Conservation (phyloP, 2,113 vertebrate species). For the Sisor rabdophorus region DNA sequence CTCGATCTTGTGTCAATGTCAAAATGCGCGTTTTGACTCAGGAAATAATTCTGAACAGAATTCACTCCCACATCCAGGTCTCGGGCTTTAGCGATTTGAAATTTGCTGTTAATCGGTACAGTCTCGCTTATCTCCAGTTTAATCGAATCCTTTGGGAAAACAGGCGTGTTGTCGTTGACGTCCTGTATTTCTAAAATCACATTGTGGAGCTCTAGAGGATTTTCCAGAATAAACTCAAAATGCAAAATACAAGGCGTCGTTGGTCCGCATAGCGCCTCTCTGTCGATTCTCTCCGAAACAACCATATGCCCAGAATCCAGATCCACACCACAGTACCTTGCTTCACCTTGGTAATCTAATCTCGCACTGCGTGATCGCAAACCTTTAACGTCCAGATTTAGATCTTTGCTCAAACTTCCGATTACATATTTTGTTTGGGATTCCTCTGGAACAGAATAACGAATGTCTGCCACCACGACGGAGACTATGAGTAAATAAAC, state of each 20-base stretch:
- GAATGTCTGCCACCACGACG: conserved; percentile 36
- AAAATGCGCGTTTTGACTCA: conserved; percentile 46
- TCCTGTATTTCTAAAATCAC: conserved; percentile 51
- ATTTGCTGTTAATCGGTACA: conserved; percentile 32
- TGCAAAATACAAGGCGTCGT: conserved; percentile 39
- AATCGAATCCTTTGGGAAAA: conserved; percentile 45
- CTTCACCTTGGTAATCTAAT: conserved; percentile 55
- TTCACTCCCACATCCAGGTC: conserved; percentile 51
- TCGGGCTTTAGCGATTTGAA: conserved; percentile 44
- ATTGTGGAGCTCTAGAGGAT: conserved; percentile 52
- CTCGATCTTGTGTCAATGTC: conserved; percentile 33
- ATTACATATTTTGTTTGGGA: conserved; percentile 56
- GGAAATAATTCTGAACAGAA: conserved; percentile 47
- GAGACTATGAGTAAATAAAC: conserved; percentile 8
- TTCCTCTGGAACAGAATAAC: conserved; percentile 65
- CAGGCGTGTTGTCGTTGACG: conserved; percentile 50
- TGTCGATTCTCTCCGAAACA: conserved; percentile 52
- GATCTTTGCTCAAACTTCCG: conserved; percentile 56
- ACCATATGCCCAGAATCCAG: conserved; percentile 54
- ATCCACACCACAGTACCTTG: conserved; percentile 59
- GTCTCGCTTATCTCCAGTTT: conserved; percentile 51
- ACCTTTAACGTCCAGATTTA: conserved; percentile 41
- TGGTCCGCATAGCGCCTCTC: conserved; percentile 44
- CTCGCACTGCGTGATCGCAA: conserved; percentile 50
- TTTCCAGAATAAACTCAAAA: conserved; percentile 55